A percentile compares a stretch with the other conserved stretches of the same genome.
phyloP scores from a whole-genome alignment of 2,113 vertebrate genomes.

The Hemiscyllium ocellatum region DNA sequence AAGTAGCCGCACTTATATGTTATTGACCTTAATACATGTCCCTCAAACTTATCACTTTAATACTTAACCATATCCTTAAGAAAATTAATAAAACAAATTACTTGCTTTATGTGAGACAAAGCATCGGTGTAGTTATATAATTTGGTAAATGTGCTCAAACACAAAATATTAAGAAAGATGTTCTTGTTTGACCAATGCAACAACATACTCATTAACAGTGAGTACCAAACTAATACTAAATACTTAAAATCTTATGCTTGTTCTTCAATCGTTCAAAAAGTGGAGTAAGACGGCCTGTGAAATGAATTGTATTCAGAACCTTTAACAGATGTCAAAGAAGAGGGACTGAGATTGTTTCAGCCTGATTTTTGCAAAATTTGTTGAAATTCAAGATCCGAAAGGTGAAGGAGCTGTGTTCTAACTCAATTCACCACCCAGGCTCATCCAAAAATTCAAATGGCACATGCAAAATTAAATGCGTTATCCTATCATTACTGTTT shows the following conservation, averaged over 20 bases:
- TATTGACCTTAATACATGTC: not conserved
- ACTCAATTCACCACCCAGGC: not conserved
- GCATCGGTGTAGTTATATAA: not conserved
- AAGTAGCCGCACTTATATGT: not conserved
- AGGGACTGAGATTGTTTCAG: not conserved
- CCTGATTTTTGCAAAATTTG: not conserved
- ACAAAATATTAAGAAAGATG: not conserved
- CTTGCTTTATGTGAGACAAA: not conserved
- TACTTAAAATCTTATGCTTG: not conserved
- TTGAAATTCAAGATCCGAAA: not conserved
- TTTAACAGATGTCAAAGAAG: not conserved
- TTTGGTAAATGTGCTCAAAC: not conserved
- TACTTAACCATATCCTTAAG: not conserved
- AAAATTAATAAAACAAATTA: not conserved
- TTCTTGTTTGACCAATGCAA: not conserved
- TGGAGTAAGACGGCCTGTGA: not conserved
- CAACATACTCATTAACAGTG: not conserved
- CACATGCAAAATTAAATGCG: not conserved
- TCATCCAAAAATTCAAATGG: not conserved
- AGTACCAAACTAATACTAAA: not conserved
- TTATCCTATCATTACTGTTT: not conserved
- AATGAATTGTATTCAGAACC: not conserved
- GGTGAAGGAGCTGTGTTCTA: not conserved
- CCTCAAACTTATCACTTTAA: not conserved
- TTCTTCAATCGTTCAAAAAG: not conserved